These are phyloP conservation scores for Drosophila baimaii DNA, from an alignment of 1,140 invertebrate species.

Conservation along the genomic window DNA sequence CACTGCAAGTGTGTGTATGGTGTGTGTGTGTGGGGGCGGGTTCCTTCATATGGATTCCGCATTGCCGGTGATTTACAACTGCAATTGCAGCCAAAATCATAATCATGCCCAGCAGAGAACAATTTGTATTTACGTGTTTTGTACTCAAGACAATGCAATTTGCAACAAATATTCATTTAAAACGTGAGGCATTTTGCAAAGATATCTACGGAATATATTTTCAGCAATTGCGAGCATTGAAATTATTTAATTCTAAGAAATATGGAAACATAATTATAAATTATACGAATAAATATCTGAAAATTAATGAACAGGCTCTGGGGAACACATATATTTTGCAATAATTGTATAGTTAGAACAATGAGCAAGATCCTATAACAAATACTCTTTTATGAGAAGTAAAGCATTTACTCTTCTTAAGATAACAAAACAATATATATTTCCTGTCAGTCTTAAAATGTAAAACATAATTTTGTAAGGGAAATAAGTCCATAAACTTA, in stretches of 20 bases:
- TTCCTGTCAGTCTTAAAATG: neutral
- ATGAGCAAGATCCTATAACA: neutral
- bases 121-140: slow-evolving; percentile 22
- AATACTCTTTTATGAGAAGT: neutral
- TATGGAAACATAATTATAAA: neutral
- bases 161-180: slow-evolving; percentile 3
- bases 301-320: neutral
- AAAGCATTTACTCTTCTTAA: neutral
- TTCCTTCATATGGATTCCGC: slow-evolving; percentile 19
- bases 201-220: neutral
- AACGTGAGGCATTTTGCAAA: neutral
- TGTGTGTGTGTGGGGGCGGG: slow-evolving; percentile 1
- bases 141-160: slow-evolving; percentile 20
- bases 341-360: neutral
- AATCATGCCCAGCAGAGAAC: slow-evolving; percentile 7
- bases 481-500: too few species aligned
- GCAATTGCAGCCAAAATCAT: slow-evolving; percentile 34
- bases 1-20: neutral
- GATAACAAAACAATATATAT: neutral
- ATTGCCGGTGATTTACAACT: slow-evolving; percentile 38
- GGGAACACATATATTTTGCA: too few species aligned
- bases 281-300: neutral
- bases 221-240: neutral
- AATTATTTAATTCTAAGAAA: neutral
- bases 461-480: too few species aligned